Evolutionary conservation across 2,113 vertebrate genomes (phyloP), one percentile per base, ranked within the genome.

Genomic region (Donacobius atricapilla): DNA sequence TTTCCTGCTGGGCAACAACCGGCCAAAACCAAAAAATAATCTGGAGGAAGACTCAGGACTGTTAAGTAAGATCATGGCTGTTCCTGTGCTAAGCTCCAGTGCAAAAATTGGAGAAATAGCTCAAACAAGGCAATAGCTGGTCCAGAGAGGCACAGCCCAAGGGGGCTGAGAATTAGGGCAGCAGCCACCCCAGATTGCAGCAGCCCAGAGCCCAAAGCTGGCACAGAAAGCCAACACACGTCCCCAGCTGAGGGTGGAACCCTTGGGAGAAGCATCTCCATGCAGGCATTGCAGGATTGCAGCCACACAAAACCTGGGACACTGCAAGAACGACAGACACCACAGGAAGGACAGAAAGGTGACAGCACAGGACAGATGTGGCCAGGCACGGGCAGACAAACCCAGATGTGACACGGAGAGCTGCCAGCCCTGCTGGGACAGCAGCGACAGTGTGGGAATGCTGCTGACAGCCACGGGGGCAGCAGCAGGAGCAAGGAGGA

Each of bases 371-470:
- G 51, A 45, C 19, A 44, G 45, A 31, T 0, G 0, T 10, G 65
- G 50, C 76, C 84, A 71, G 53, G 83, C 80, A 88, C 1, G 1
- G 13, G 21, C 66, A 63, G 42, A 33, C 45, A 79, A 50, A 79
- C 30, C n/a, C 3, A 4, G 84, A 56, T 1, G 0, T 18, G 81
- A 58, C 81, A 28, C 64, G 45, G 42, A 2, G 4, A 1, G 3
- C 77, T 87, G 90, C 71, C 90, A 92, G 91, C 71, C 57, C 44
- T 1, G 6, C 64, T 31, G 48, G 77, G 78, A 83, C 69, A 70
- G 66, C 63, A 53, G 48, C 1, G 14, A 28, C 1, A 6, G 53
- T 20, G 73, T 11, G 57, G 79, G 58, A 71, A 50, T 33, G n/a
- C 93, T 90, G 75, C 66, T 70, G 61, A 68, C 71, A 66, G 70